These are phyloP conservation scores for Watsonalla cultraria DNA, from an alignment of 2,888 invertebrate species.

Conservation along the genomic window DNA sequence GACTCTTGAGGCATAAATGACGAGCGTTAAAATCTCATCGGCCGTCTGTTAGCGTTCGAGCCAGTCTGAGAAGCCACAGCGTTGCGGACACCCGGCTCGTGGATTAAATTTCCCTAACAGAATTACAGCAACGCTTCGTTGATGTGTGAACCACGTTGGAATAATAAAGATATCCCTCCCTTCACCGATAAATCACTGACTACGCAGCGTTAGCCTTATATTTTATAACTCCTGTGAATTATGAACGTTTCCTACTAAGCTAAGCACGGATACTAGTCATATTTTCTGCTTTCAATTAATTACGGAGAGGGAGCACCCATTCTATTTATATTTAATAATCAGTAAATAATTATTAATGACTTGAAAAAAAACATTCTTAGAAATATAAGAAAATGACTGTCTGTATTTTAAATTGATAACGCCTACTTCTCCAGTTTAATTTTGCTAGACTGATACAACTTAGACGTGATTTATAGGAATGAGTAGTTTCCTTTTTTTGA, in stretches of 20 bases:
- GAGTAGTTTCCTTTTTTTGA: too few species aligned
- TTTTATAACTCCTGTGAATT: not conserved
- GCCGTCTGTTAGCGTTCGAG: conserved; percentile 6
- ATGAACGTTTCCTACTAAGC: not conserved
- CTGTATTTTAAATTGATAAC: too few species aligned
- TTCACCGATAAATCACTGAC: not conserved
- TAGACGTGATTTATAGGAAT: too few species aligned
- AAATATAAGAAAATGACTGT: too few species aligned
- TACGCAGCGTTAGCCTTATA: not conserved
- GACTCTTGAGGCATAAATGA: conserved; percentile 21
- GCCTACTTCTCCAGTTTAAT: too few species aligned
- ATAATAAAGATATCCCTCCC: conserved; percentile 13
- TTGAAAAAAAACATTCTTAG: too few species aligned
- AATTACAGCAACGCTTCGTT: conserved; percentile 44
- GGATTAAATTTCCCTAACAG: conserved; percentile 62
- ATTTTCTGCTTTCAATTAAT: not conserved
- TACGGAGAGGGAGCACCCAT: too few species aligned
- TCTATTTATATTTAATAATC: too few species aligned
- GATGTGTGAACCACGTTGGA: conserved; percentile 28
- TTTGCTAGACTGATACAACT: too few species aligned
- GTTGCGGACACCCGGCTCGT: conserved; percentile 34
- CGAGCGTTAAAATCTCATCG: conserved; percentile 34
- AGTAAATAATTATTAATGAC: too few species aligned
- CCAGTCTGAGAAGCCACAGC: conserved; percentile 37
- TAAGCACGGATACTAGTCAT: not conserved